phyloP scores from a whole-genome alignment of 2,797 vertebrate species.

The Eulemur coronatus region DNA sequence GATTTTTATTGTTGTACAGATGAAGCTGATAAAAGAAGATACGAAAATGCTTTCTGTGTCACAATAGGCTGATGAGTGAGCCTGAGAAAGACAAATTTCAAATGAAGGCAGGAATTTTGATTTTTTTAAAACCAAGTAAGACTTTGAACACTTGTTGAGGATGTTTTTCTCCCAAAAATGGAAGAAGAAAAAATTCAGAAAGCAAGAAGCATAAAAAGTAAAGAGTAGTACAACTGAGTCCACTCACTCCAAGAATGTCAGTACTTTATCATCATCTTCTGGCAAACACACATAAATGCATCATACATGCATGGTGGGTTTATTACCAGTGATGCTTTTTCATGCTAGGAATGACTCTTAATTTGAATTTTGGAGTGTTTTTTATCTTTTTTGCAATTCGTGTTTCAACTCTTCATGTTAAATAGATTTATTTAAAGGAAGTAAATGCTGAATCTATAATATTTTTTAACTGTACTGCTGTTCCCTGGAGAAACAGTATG shows the following conservation, averaged over 20 bases:
- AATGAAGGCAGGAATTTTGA: constrained; percentile 17
- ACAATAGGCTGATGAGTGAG: constrained; percentile 27
- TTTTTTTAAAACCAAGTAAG: constrained; percentile 7
- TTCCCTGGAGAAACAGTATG: not conserved
- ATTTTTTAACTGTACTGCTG: not conserved
- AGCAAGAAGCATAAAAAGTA: constrained; percentile 36
- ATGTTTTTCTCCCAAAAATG: constrained; percentile 60
- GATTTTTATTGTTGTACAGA: constrained; percentile 32
- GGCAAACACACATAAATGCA: not conserved
- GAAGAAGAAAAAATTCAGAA: constrained; percentile 54
- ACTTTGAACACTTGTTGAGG: constrained; percentile 14
- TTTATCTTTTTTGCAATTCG: not conserved
- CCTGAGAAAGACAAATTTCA: constrained; percentile 29
- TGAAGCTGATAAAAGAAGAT: constrained; percentile 61
- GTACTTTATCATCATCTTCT: not conserved
- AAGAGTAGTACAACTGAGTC: not conserved
- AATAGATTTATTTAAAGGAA: constrained; percentile 16
- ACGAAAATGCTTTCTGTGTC: constrained; percentile 6
- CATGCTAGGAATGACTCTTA: constrained; percentile 51
- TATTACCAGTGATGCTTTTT: not conserved
- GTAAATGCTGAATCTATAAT: not conserved
- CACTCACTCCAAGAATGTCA: constrained; percentile 26
- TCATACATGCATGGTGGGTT: not conserved
- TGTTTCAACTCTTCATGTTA: not conserved
- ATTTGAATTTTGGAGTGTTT: not conserved